phyloP scores from a whole-genome alignment of 2,113 vertebrate species.

The Notarius quadriscutis region DNA sequence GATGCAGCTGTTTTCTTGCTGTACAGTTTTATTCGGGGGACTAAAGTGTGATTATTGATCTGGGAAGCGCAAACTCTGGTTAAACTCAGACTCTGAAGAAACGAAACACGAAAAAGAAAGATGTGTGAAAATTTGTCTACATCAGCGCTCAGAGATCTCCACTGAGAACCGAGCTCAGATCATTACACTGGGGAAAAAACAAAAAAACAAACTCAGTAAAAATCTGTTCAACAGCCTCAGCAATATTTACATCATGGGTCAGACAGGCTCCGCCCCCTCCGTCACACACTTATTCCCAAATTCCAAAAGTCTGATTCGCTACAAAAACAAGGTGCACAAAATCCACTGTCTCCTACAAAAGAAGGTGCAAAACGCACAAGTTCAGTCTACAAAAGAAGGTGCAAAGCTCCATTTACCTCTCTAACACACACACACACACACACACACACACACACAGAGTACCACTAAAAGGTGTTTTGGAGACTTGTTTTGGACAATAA shows the following conservation, averaged over 20 bases:
- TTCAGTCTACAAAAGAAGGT: conserved; percentile 74
- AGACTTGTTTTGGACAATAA: conserved; percentile 1
- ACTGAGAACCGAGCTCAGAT: conserved; percentile 5
- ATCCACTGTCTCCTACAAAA: conserved; percentile 56
- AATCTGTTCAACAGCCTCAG: conserved; percentile 67
- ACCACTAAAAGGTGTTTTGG: background rate
- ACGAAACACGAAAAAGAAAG: conserved; percentile 15
- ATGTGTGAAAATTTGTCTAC: conserved; percentile 20
- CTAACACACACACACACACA: background rate
- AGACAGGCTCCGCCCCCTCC: conserved; percentile 2
- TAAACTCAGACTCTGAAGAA: conserved; percentile 8
- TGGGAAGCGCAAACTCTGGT: conserved; percentile 53
- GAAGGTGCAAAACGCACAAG: conserved; percentile 72
- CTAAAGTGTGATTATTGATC: conserved; percentile 16
- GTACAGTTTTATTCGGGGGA: conserved; percentile 35
- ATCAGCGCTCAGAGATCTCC: background rate
- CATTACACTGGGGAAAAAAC: conserved; percentile 3
- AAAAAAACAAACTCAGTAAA: conserved; percentile 60
- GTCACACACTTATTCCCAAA: conserved; percentile 39
- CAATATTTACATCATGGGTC: conserved; percentile 65
- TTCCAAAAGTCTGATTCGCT: conserved; percentile 33
- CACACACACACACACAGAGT: background rate
- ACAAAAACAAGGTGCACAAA: conserved; percentile 54
- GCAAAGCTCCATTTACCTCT: conserved; percentile 62
- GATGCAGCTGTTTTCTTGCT: conserved; percentile 14